These are phyloP conservation scores for Pachyseris speciosa DNA, from an alignment of 64 coral and sea anemone species.

Conservation along the genomic window DNA sequence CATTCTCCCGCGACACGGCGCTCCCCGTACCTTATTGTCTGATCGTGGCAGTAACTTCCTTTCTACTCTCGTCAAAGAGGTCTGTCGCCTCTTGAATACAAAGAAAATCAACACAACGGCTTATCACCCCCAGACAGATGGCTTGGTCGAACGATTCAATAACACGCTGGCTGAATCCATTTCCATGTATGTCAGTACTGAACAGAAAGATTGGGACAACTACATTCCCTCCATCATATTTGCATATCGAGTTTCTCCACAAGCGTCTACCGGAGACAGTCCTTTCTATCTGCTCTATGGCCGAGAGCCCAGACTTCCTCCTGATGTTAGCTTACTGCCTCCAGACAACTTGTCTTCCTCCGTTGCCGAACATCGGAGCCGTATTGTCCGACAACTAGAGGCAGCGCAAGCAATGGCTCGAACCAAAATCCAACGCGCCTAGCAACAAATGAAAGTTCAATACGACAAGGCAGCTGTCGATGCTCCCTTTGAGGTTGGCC, in stretches of 20 bases:
- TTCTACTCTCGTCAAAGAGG: background rate
- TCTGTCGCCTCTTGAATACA: background rate
- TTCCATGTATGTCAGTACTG: background rate
- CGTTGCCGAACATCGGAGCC: background rate
- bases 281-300: constrained; percentile 24
- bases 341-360: background rate
- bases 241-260: background rate
- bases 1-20: constrained; percentile 10
- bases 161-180: constrained; percentile 5
- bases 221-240: constrained; percentile 13
- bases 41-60: constrained; percentile 46
- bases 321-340: background rate
- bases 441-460: constrained; percentile 41
- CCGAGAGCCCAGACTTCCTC: background rate
- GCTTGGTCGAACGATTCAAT: constrained; percentile 11
- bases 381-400: background rate
- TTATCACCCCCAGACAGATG: constrained; percentile 37
- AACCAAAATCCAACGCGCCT: background rate
- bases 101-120: constrained; percentile 25
- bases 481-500: background rate
- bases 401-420: background rate
- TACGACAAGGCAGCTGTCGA: background rate
- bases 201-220: constrained; percentile 16
- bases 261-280: background rate
- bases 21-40: background rate